Percentiles rank a stretch among this genome's conserved stretches.
Conservation (phyloP, 1,140 invertebrate genomes). For the Saccostrea echinata region DNA sequence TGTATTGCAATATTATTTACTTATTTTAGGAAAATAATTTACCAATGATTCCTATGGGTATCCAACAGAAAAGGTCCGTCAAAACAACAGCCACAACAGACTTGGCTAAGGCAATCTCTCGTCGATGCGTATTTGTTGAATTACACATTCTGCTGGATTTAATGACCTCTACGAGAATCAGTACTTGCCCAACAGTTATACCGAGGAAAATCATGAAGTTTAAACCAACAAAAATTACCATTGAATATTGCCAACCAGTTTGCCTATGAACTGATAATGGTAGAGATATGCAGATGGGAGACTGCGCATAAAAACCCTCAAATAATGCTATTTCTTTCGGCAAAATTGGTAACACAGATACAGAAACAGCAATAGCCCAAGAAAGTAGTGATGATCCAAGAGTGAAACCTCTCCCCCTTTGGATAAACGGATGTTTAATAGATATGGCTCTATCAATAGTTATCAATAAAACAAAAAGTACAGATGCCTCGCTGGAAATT, state of each 20-base stretch:
- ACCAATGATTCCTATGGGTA: slow-evolving; percentile 63
- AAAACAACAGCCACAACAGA: slow-evolving; percentile 56
- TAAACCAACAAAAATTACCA: slow-evolving; percentile 58
- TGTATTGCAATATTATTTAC: too few species aligned
- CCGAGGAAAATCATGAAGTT: slow-evolving; percentile 62
- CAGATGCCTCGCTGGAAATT: background rate
- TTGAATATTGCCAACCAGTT: slow-evolving; percentile 59
- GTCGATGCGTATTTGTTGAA: background rate
- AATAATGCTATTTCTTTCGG: background rate
- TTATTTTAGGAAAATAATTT: background rate
- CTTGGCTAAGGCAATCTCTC: slow-evolving; percentile 57
- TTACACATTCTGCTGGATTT: background rate
- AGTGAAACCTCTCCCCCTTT: background rate
- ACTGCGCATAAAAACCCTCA: background rate
- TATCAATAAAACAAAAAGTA: background rate
- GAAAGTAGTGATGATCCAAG: background rate
- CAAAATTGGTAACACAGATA: background rate
- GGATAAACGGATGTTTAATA: background rate
- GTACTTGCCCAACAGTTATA: slow-evolving; percentile 57
- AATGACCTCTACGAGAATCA: slow-evolving; percentile 52
- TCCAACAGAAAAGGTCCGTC: slow-evolving; percentile 63
- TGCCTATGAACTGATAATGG: background rate
- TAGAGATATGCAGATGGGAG: background rate
- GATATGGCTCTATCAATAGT: background rate
- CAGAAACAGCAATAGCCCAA: background rate